These are phyloP conservation scores for Caranx ignobilis DNA, from an alignment of 2,113 vertebrate species.

Conservation along the genomic window DNA sequence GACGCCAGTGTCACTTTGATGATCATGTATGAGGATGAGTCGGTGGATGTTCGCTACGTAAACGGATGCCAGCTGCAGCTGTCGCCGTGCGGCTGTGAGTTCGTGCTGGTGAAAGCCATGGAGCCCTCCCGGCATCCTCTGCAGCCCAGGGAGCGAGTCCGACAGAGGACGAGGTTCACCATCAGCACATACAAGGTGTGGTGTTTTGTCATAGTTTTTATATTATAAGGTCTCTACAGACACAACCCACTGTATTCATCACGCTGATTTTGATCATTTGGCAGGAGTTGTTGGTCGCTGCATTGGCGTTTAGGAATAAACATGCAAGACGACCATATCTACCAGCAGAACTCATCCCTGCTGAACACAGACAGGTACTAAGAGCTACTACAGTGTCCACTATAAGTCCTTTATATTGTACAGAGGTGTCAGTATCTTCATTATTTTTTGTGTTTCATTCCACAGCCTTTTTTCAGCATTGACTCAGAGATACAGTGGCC, in stretches of 20 bases:
- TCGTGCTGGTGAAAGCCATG: conserved; percentile 79
- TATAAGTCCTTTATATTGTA: not conserved
- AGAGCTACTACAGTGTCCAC: not conserved
- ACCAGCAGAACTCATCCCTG: conserved; percentile 84
- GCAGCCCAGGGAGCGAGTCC: conserved; percentile 75
- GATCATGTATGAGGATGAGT: conserved; percentile 87
- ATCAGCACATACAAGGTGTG: conserved; percentile 86
- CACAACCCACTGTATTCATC: not conserved
- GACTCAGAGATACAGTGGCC: conserved; percentile 87
- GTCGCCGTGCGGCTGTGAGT: conserved; percentile 91
- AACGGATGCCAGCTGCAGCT: conserved; percentile 85
- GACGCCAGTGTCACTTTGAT: conserved; percentile 67
- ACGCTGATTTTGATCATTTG: not conserved
- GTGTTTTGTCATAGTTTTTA: not conserved
- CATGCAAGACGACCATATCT: conserved; percentile 87
- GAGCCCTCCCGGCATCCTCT: conserved; percentile 80
- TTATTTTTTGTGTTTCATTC: not conserved
- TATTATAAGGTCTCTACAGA: not conserved
- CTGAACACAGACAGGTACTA: conserved; percentile 84
- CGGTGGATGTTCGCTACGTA: conserved; percentile 84
- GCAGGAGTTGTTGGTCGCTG: conserved; percentile 84
- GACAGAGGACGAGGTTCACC: conserved; percentile 88
- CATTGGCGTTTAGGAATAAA: conserved; percentile 89
- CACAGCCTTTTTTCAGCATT: conserved; percentile 81
- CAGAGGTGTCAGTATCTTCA: not conserved